Evolutionary conservation across 2,797 vertebrate genomes (phyloP), one percentile per base, ranked within the genome.

Genomic region (Pteronotus mesoamericanus): DNA sequence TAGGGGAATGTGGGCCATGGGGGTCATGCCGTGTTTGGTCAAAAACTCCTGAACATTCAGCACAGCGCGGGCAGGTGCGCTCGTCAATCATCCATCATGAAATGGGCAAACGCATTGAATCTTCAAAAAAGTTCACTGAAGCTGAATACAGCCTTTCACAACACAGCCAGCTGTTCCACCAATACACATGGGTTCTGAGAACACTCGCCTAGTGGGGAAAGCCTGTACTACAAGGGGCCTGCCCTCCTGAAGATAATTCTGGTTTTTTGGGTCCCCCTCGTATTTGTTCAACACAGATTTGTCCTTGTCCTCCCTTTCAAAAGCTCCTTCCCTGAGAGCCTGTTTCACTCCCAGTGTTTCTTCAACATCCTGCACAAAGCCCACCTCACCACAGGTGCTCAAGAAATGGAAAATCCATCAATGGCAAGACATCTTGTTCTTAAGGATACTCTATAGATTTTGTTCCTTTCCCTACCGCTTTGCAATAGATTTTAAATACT

Each of bases 281-380:
- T 16, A 68, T n/a, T 42, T 72, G 48, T 48, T 64, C 75, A 68
- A 24, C 66, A 87, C 91, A 59, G 72, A 61, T 75, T 69, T 90
- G 57, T n/a, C 84, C 48, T n/a, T 61, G 9, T 5, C 46, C 29
- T 83, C 86, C 77, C 82, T 77, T 51, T 9, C 77, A 75, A 71
- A 96, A 92, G 75, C 61, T 89, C 96, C 92, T 95, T 95, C 29
- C 79, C 32, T 0, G 22, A 87, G 80, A 77, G 42, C 5, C 75
- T 22, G 80, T 46, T 57, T 86, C 29, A 4, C 18, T 44, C 22
- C 34, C 82, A 11, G 26, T 6, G 6, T 77, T 84, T 92, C 94
- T 48, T 42, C 21, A 0, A 39, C 84, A n/a, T 24, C 85, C 66
- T 21, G 14, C 39, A 29, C 26, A 29, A 64, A 24, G 34, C 68